Evolutionary conservation across 2,797 vertebrate genomes (phyloP).

Genomic region (Acestrorhynchus altus): DNA sequence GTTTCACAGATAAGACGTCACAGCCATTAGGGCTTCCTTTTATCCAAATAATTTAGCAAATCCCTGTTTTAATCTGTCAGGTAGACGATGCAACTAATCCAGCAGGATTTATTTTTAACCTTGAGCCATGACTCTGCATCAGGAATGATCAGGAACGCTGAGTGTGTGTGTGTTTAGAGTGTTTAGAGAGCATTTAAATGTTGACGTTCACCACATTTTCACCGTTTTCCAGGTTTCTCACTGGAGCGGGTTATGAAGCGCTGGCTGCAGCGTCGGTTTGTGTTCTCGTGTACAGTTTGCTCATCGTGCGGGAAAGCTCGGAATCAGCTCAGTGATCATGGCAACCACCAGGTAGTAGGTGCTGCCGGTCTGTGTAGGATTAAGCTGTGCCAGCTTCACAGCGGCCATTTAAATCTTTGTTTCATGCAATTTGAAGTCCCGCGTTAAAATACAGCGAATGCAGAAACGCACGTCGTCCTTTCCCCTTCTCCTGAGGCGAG

Average conservation of each 20-base stretch:
- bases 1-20: conserved; percentile 16
- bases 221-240: neutral
- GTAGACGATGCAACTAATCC: neutral
- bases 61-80: neutral
- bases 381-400: neutral
- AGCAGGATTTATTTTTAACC: neutral
- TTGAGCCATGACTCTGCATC: conserved; percentile 18
- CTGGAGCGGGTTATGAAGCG: neutral
- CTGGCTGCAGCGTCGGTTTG: neutral
- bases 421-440: neutral
- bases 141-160: neutral
- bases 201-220: neutral
- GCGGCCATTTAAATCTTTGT: neutral
- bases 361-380: neutral
- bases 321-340: conserved; percentile 2
- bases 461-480: neutral
- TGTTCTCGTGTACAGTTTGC: neutral
- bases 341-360: neutral
- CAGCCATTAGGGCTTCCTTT: conserved; percentile 9
- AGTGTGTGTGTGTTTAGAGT: neutral
- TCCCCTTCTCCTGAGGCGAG: neutral
- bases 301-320: neutral
- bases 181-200: neutral
- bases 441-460: neutral
- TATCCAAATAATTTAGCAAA: neutral